A percentile compares a stretch with the other conserved stretches of the same genome.
phyloP scores from a whole-genome alignment of 2,888 invertebrate species.

The Caenorhabditis sp. region DNA sequence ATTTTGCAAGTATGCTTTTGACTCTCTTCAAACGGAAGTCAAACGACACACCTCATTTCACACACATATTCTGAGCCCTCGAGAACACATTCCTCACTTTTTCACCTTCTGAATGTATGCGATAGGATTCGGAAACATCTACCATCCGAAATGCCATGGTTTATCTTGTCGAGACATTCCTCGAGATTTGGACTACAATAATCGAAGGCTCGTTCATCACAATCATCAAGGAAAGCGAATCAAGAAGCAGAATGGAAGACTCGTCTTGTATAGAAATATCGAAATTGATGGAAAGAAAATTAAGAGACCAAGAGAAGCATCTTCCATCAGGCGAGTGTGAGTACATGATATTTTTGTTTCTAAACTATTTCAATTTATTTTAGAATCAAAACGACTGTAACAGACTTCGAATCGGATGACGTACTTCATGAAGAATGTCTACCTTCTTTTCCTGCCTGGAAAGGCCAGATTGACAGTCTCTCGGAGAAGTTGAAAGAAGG shows the following conservation, averaged over 20 bases:
- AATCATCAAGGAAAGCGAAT: conserved; percentile 67
- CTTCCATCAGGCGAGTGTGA: conserved; percentile 23
- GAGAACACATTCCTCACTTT: not conserved
- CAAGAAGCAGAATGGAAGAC: conserved; percentile 48
- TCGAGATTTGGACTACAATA: conserved; percentile 58
- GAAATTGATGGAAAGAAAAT: conserved; percentile 57
- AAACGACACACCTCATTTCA: conserved; percentile 12
- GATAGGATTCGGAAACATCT: conserved; percentile 66
- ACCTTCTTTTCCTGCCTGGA: conserved; percentile 67
- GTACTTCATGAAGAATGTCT: conserved; percentile 57
- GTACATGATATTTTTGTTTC: not conserved
- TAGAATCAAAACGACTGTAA: conserved; percentile 7
- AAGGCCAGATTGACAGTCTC: conserved; percentile 49
- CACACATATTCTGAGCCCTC: not conserved
- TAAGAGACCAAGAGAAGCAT: conserved; percentile 35
- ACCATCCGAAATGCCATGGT: conserved; percentile 49
- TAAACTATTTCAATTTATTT: not conserved
- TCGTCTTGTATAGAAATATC: conserved; percentile 45
- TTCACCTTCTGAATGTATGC: conserved; percentile 49
- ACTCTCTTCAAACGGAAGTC: not conserved
- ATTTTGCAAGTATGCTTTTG: not conserved
- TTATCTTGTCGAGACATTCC: conserved; percentile 66
- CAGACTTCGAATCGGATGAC: conserved; percentile 2
- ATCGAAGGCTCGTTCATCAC: conserved; percentile 63
- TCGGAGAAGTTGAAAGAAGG: conserved; percentile 31